Evolutionary conservation across 2,888 invertebrate species (phyloP), one percentile per base, ranked within the genome.

Genomic region (Hydropsyche betteni): DNA sequence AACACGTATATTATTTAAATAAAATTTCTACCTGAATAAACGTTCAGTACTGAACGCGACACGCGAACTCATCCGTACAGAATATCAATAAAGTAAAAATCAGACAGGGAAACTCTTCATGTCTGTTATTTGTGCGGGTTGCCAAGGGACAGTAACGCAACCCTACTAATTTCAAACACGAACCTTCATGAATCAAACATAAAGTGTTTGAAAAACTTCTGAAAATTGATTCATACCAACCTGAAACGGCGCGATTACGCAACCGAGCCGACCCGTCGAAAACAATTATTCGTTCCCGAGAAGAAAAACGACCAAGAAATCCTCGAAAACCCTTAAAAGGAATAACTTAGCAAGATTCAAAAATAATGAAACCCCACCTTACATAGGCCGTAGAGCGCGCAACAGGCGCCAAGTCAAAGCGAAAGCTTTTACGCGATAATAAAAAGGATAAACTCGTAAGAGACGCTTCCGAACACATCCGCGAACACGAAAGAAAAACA

Each of bases 361-460:
- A 44, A 44, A 44, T 44, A 44, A 44, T 44, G 10, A 44, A 44
- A 44, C 44, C 7, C 10, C 10, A 44, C 6, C 44, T 6, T 10
- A 10, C 10, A 44, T 10, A 44, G 7, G 44, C 10, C 10, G 44
- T 44, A 44, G 7, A 44, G 44, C 10, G 44, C 5, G 44, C 44
- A 44, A 44, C 44, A 44, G 44, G 44, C 44, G 44, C 44, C 44
- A 44, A 44, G 44, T 44, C 44, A 64, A 64, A 64, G 36, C 36
- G 14, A 64, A 36, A 34, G 64, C 64, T 64, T 64, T 64, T 34
- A 16, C 44, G 44, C 55, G 55, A 55, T 55, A 64, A 61, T 34
- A 34, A 34, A 64, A 61, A 64, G 36, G 64, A 64, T 64, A 64
- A 64, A 64, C 36, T 64, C 34, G 34, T 64, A 64, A 64, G 64